A percentile compares a stretch with the other conserved stretches of the same genome.
phyloP scores from a whole-genome alignment of 2,113 vertebrate species.

The Poecile atricapillus region DNA sequence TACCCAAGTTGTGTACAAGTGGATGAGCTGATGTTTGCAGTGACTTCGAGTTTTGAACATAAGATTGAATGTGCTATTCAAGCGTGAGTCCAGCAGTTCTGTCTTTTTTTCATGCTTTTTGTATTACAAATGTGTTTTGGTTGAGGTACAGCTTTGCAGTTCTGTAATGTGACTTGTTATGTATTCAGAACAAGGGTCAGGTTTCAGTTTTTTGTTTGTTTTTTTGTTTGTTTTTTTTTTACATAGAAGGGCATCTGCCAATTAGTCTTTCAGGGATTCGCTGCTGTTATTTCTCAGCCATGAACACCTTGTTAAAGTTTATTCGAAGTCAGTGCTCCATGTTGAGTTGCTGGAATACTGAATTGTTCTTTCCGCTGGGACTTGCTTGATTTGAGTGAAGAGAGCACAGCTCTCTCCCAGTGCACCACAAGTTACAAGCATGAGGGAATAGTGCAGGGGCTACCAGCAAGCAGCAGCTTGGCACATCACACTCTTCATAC shows the following conservation, averaged over 20 bases:
- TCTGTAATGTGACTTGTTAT: not conserved
- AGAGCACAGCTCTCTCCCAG: not conserved
- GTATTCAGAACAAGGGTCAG: not conserved
- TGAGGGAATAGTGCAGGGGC: not conserved
- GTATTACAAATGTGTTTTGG: not conserved
- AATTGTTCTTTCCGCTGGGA: not conserved
- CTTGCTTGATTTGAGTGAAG: not conserved
- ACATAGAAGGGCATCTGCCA: not conserved
- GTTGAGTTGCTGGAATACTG: not conserved
- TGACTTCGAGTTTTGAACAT: not conserved
- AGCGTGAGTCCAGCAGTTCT: not conserved
- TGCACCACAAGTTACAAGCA: not conserved
- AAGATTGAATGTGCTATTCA: not conserved
- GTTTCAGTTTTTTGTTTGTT: too few relatives aligned
- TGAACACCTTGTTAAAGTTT: not conserved
- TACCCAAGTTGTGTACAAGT: not conserved
- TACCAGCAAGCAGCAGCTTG: accelerated
- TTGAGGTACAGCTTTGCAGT: not conserved
- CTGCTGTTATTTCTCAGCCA: not conserved
- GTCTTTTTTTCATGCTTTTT: not conserved
- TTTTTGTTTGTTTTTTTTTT: not conserved
- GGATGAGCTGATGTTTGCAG: not conserved
- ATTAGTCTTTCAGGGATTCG: not conserved
- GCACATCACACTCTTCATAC: not conserved
- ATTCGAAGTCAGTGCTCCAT: not conserved